Base-by-base conservation (phyloP, 2,888 invertebrate genomes). In the Philonicus albiceps region DNA sequence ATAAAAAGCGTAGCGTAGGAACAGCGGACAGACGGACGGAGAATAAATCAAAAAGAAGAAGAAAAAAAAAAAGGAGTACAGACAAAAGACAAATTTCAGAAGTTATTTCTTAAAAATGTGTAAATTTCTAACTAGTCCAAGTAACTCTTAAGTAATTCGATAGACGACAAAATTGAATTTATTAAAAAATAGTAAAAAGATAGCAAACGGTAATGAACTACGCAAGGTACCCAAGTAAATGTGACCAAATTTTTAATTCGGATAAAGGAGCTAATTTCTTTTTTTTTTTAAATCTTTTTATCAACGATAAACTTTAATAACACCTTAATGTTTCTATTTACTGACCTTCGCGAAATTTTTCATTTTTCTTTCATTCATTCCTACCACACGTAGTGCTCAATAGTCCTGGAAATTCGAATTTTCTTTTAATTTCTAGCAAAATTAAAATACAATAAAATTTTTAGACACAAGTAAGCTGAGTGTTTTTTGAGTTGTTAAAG, bases 81-180 rank as follows among this genome's bases (percentile, higher is more conserved):
- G 49, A 81, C 55, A 55, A 83, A 72, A 83, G 64, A 30, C 72
- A 83, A n/a, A 83, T 19, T 83, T 72, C 83, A 64, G 37, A 83
- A 64, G 49, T 53, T 53, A 80, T 80, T 80, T 80, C 80, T 64
- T 34, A 83, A 83, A 64, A 19, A 55, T 64, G 40, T 83, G 55
- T 83, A 83, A 83, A 83, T 83, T 83, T 64, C 40, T 72, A 55
- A 83, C 83, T 83, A 83, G 83, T 83, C 83, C 83, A 64, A 83
- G 49, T 83, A 83, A 64, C 19, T 83, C 22, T 8, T 83, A 83
- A 83, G 83, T 83, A 43, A 83, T 83, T 83, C 83, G 83, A 37
- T 37, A 78, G 40, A 83, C 55, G 22, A 83, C 27, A 83, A 83
- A 53, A 64, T 31, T 64, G 72, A 83, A 83, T 64, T 64, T 37